Base-by-base conservation (phyloP, 2,888 invertebrate species). In the Andrena bucephala region DNA sequence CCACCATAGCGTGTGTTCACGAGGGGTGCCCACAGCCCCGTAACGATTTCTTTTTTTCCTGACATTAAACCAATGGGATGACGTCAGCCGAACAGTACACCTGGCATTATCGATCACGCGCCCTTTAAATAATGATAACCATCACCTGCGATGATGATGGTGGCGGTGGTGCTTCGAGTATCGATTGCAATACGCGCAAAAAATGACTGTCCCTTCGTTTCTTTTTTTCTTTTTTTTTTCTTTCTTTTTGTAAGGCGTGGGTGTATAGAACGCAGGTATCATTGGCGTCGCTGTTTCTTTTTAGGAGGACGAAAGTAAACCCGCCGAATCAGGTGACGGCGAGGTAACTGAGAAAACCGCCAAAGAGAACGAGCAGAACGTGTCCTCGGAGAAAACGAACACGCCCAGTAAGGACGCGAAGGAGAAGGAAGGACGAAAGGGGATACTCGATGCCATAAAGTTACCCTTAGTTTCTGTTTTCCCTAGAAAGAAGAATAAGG, bases 401-500 rank as follows among this genome's bases (percentile, higher is more conserved):
- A 92, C 92, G 27, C 90, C 92, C 7, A 89, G 83, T 7, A 93
- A 93, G 82, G 93, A 92, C 33, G 73, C 87, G 42, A 91, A 89
- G 80, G 90, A 90, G 50, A 89, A 92, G 79, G 92, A 92, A 87
- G 81, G 86, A 94, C 78, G 88, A 16, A 91, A 84, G 24, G 88
- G 95, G 94, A 93, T 96, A 42, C 92, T 96, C 69, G 95, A 96
- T 89, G 95, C 96, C 81, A 96, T 96, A 85, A 95, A 95, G 87
- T 92, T 96, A 85, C 96, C 96, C n/a, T 94, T 96, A 84, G 96
- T 95, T 33, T 94, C 95, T 10, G 95, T 95, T 36, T 94, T 95
- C 80, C 92, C 93, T 42, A 89, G 91, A 42, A 93, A 92, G 75
- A 93, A 91, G 83, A 91, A 91, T 82, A 93, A 93, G 91, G 93